phyloP scores from a whole-genome alignment of 2,888 invertebrate genomes.

The Epinotia ramella region DNA sequence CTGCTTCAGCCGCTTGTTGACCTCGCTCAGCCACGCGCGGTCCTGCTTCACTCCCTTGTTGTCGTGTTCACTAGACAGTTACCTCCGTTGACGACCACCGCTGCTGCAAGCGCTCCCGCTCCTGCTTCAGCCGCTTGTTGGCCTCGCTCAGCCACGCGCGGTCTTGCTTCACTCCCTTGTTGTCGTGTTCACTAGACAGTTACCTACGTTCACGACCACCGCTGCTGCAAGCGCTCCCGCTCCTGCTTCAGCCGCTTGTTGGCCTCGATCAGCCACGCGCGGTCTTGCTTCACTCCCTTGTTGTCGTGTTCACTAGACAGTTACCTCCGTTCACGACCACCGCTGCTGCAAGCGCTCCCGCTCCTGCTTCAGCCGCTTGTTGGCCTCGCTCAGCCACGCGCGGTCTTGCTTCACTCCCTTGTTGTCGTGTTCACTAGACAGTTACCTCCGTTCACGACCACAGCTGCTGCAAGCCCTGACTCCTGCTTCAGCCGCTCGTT shows the following conservation, averaged over 20 bases:
- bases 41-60: slow-evolving; percentile 58
- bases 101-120: slow-evolving; percentile 63
- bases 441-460: slow-evolving; percentile 63
- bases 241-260: neutral
- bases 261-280: too few relatives aligned
- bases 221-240: neutral
- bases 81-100: slow-evolving; percentile 65
- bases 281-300: neutral
- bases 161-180: slow-evolving; percentile 55
- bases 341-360: neutral
- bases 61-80: slow-evolving; percentile 46
- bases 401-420: slow-evolving; percentile 56
- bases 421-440: slow-evolving; percentile 48
- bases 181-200: slow-evolving; percentile 45
- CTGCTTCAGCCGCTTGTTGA: slow-evolving; percentile 60
- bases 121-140: slow-evolving; percentile 61
- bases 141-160: slow-evolving; percentile 61
- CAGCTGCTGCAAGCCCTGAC: slow-evolving; percentile 59
- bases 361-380: slow-evolving; percentile 53
- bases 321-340: neutral
- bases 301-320: neutral
- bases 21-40: slow-evolving; percentile 59
- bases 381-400: slow-evolving; percentile 60
- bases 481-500: slow-evolving; percentile 62
- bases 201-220: neutral